Base-by-base conservation (phyloP, 2,797 vertebrate genomes). In the Anabas testudineus region DNA sequence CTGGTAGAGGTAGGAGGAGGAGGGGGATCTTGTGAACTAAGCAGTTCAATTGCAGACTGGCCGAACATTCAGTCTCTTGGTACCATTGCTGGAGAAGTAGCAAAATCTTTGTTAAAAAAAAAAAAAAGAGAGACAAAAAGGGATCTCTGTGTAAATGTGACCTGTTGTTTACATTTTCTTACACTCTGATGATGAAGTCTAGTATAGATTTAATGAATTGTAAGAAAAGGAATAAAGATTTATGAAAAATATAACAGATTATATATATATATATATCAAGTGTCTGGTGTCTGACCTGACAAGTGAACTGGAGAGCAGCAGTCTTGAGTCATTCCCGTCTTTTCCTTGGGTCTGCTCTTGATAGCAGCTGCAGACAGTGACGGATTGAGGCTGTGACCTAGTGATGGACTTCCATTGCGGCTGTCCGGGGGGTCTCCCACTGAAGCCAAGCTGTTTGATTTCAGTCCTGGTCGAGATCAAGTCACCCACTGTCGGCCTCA, bases 311-410 rank as follows among this genome's bases (percentile, higher is more conserved):
- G 45, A 19, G 54, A 19, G 10, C 71, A 16, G 30, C 71, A 69
- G 66, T 62, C 70, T 57, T 54, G 66, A 89, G 70, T 69, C 81
- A 79, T 72, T 76, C 59, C 43, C 5, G 36, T 53, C 76, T 67
- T 59, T 83, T 86, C 78, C 78, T 88, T 82, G 78, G 84, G 78
- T 78, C 76, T 48, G 58, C 51, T 82, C 76, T 67, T 69, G 63
- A 76, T 81, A 70, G 79, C 65, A n/a, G 83, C 72, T 43, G 81
- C 58, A 32, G 81, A 84, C 88, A 87, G 82, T 88, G 87, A 90
- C 67, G 65, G 88, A 91, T 89, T 77, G 86, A 87, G 87, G 91
- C 83, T 83, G 79, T 73, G 88, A 90, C 87, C 87, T 69, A 60
- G 79, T 86, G 90, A 90, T 86, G 83, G 88, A 89, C 87, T 87